Conservation (phyloP, 1,140 invertebrate species). For the Scaptomyza graminum region DNA sequence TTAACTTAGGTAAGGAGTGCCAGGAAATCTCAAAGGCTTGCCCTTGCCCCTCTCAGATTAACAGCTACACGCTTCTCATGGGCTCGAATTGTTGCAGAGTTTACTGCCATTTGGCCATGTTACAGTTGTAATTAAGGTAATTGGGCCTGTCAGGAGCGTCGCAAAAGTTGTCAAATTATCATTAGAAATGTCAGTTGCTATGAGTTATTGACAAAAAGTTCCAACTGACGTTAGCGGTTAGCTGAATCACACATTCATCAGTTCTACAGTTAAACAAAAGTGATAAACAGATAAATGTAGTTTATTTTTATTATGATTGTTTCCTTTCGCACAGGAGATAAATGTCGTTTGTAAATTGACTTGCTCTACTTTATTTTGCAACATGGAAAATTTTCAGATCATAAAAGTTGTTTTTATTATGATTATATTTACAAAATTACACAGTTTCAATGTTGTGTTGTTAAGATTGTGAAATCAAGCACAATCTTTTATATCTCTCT, state of each 20-base stretch:
- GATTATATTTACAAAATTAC: not conserved
- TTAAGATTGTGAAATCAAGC: not conserved
- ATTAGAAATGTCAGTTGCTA: constrained; percentile 5
- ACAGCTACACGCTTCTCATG: not conserved
- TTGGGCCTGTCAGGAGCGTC: constrained; percentile 6
- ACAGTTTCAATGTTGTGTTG: not conserved
- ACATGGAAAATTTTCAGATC: not conserved
- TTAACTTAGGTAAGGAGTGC: not conserved
- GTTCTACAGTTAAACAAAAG: not conserved
- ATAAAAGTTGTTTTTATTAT: not conserved
- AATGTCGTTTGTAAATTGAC: constrained; percentile 5
- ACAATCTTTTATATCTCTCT: not conserved
- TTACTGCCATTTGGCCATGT: not conserved
- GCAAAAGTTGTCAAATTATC: constrained; percentile 1
- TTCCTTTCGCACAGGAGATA: not conserved
- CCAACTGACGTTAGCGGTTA: constrained; percentile 12
- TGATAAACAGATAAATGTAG: not conserved
- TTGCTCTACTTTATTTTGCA: not conserved
- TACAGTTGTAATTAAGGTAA: constrained; percentile 31
- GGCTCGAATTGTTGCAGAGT: not conserved
- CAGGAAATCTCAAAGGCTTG: not conserved
- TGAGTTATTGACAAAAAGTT: constrained; percentile 15
- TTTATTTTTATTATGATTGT: not conserved
- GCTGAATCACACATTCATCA: constrained; percentile 19
- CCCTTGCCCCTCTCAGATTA: not conserved